Evolutionary conservation across 2,113 vertebrate species (phyloP).

Genomic region (Dolichotis patagonum): DNA sequence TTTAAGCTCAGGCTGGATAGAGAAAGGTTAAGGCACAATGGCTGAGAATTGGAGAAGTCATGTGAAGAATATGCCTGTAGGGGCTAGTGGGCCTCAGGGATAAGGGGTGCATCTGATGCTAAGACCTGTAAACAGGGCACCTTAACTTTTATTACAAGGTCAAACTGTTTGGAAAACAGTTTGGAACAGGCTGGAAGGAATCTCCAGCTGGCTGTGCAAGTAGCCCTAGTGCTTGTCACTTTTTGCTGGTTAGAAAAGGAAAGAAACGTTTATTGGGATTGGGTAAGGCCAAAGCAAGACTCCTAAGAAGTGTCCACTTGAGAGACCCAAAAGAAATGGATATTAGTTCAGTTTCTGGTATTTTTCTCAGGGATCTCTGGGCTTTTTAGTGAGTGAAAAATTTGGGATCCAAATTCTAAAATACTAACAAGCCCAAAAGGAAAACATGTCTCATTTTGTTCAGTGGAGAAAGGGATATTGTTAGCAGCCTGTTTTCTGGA

Average conservation of each 20-base stretch:
- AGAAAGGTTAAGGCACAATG: neutral
- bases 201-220: neutral
- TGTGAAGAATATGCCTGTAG: neutral
- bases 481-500: neutral
- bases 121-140: neutral
- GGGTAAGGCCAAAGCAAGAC: neutral
- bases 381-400: neutral
- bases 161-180: neutral
- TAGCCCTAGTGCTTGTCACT: neutral
- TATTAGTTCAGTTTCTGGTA: neutral
- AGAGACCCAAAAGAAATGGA: neutral
- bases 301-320: neutral
- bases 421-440: neutral
- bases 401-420: neutral
- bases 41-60: neutral
- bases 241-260: neutral
- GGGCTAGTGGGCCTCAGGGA: neutral
- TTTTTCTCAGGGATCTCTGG: neutral
- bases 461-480: neutral
- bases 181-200: neutral
- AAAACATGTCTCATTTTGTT: neutral
- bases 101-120: neutral
- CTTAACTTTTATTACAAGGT: neutral
- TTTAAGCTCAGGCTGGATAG: neutral
- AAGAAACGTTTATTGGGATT: neutral